Conservation (phyloP, 2,113 vertebrate species). For the Corythornis madagascariensis region DNA sequence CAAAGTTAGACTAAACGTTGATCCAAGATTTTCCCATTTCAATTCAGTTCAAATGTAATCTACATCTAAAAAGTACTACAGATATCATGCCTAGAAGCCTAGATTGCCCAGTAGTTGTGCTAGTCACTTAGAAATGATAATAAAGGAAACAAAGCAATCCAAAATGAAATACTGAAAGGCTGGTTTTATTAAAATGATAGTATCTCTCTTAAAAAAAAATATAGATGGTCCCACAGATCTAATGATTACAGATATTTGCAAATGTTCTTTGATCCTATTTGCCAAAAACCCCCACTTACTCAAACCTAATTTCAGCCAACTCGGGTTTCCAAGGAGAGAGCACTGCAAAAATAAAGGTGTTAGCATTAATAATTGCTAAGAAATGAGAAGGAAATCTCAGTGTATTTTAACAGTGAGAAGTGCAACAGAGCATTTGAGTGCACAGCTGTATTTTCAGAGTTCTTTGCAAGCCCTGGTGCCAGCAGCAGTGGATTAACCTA, state of each 20-base stretch:
- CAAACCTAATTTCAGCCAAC: not conserved
- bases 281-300: not conserved
- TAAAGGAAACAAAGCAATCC: not conserved
- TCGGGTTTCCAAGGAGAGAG: not conserved
- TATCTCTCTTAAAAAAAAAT: not conserved
- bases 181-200: not conserved
- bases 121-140: not conserved
- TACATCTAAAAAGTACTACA: not conserved
- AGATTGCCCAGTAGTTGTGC: not conserved
- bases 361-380: not conserved
- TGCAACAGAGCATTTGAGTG: not conserved
- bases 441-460: not conserved
- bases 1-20: not conserved
- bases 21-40: not conserved
- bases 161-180: not conserved
- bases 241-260: not conserved
- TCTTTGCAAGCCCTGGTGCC: not conserved
- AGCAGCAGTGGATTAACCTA: slow-evolving; percentile 51
- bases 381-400: not conserved
- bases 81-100: not conserved
- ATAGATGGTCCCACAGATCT: not conserved
- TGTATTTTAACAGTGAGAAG: not conserved
- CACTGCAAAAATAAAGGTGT: not conserved
- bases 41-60: not conserved
- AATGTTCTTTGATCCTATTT: not conserved